phyloP scores from a whole-genome alignment of 2,888 invertebrate species.

The Epinotia demarniana region DNA sequence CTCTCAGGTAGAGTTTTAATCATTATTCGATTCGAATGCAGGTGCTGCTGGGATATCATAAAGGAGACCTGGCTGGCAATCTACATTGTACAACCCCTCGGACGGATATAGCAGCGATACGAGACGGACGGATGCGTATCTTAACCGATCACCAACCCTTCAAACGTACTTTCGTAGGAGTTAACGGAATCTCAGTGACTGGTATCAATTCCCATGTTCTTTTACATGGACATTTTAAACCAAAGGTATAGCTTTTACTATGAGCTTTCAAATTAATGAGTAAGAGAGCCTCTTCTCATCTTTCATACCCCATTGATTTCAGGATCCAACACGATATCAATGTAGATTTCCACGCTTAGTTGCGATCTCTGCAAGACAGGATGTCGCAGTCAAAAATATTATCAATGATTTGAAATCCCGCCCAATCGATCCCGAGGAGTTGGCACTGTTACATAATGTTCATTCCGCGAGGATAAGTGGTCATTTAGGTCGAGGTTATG shows the following conservation, averaged over 20 bases:
- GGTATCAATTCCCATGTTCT: slow-evolving; percentile 66
- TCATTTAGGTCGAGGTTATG: slow-evolving; percentile 85
- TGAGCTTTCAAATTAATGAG: no score
- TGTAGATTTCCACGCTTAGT: slow-evolving; percentile 68
- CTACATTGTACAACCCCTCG: slow-evolving; percentile 86
- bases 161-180: slow-evolving; percentile 74
- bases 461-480: slow-evolving; percentile 70
- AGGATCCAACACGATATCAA: slow-evolving; percentile 25
- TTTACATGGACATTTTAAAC: slow-evolving; percentile 59
- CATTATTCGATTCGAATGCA: slow-evolving; percentile 51
- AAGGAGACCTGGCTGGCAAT: slow-evolving; percentile 87
- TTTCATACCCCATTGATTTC: slow-evolving; percentile 1
- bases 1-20: background rate
- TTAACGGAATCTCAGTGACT: slow-evolving; percentile 63
- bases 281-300: no score
- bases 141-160: slow-evolving; percentile 84
- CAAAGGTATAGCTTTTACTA: slow-evolving; percentile 56
- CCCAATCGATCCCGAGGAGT: slow-evolving; percentile 66
- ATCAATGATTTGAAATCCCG: slow-evolving; percentile 54
- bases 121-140: slow-evolving; percentile 82
- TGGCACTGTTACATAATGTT: slow-evolving; percentile 65
- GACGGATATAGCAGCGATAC: slow-evolving; percentile 73
- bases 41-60: slow-evolving; percentile 86
- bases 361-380: slow-evolving; percentile 79
- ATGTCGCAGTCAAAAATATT: slow-evolving; percentile 59